Evolutionary conservation across 2,113 vertebrate genomes (phyloP), one percentile per base, ranked within the genome.

Genomic region (Elachura formosa): DNA sequence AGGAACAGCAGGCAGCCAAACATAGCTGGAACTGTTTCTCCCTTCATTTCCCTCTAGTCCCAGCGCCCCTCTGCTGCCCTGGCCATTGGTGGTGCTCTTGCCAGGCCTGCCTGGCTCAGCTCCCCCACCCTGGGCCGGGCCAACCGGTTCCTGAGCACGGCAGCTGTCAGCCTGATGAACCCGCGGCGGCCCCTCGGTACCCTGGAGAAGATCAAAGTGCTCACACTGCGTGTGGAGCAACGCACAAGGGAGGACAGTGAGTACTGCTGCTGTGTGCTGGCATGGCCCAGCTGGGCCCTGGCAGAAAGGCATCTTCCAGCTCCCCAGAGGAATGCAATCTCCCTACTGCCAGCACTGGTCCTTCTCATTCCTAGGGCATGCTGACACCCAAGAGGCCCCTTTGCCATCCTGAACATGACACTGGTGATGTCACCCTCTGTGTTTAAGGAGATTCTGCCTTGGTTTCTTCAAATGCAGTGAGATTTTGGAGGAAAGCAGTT

Each of bases 91-190:
- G 99, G 98, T 2, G 98, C 99, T 15, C 96, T 99, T 41, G 98
- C 99, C 21, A 97, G 99, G 71, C 99, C 99, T 24, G 98, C 98
- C 96, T 99, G 99, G 99, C 96, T 99, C 89, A 99, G 99, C 91
- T 99, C 99, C 38, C 99, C 99, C 11, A 99, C 99, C 5, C 93
- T 99, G 96, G 99, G 99, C 46, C 98, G 99, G 66, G 99, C 99
- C 76, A 99, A 99, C 84, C 98, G 99, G 36, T 99, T 99, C 96
- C 98, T 99, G 86, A 99, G 99, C 98, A 99, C 99, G 0, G 99
- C 99, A 0, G 99, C 99, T 0, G 98, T 99, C 95, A 99, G 99
- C 92, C 98, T 99, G 82, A 99, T 99, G 99, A 99, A 98, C 67
- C 99, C 99, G 0, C 97, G 99, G 25, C 97, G 99, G 92, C 98